Conservation (phyloP, 2,113 vertebrate species). For the Neoarius graeffei region DNA sequence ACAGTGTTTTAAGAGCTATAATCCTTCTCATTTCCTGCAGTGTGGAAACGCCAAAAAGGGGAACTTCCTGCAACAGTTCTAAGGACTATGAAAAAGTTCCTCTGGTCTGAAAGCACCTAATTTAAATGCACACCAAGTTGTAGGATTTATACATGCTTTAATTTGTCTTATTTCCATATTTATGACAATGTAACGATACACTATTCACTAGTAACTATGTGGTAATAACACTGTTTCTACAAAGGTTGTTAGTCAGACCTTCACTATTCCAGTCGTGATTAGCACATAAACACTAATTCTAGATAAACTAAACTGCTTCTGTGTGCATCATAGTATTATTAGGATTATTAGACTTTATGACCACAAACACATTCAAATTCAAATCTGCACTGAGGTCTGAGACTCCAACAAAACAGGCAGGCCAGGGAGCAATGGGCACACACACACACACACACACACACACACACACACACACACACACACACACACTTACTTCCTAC, state of each 20-base stretch:
- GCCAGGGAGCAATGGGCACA: neutral
- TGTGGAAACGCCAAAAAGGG: too few relatives aligned
- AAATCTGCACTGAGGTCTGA: neutral
- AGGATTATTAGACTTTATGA: slow-evolving; percentile 37
- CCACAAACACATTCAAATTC: neutral
- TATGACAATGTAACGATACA: neutral
- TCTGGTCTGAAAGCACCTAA: too few relatives aligned
- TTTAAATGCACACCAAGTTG: neutral
- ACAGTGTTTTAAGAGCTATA: too few relatives aligned
- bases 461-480: neutral
- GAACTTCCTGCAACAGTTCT: too few relatives aligned
- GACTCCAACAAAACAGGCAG: neutral
- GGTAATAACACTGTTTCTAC: neutral
- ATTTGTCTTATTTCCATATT: neutral
- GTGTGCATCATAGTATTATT: neutral
- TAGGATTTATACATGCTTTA: neutral
- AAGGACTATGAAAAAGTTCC: too few relatives aligned
- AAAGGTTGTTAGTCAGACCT: neutral
- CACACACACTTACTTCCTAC: neutral
- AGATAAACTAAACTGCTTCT: neutral
- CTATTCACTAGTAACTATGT: slow-evolving; percentile 2
- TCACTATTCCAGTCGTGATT: neutral
- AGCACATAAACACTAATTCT: neutral
- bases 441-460: neutral
- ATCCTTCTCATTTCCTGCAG: too few relatives aligned